phyloP scores from a whole-genome alignment of 2,113 vertebrate species.

The Alexandromys fortis region DNA sequence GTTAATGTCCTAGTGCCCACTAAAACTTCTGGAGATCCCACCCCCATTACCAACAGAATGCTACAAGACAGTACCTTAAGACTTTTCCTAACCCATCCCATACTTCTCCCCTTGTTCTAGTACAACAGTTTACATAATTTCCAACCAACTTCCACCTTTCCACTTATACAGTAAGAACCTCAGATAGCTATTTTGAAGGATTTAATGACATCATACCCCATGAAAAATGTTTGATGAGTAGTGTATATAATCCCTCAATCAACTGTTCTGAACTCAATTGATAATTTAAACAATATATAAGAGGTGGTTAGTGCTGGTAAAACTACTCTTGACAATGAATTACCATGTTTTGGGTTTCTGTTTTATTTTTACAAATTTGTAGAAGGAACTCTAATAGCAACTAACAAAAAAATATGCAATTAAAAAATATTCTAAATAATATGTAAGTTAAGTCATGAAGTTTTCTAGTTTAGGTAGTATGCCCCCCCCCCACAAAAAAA shows the following conservation, averaged over 20 bases:
- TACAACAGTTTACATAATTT: background rate
- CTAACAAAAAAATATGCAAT: slow-evolving; percentile 52
- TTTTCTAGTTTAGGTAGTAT: slow-evolving; percentile 8
- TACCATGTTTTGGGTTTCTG: background rate
- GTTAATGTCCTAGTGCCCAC: background rate
- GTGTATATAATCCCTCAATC: background rate
- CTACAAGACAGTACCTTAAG: background rate
- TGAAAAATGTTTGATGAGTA: background rate
- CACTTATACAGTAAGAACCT: background rate
- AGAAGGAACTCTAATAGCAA: background rate
- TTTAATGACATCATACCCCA: background rate
- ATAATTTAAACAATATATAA: background rate
- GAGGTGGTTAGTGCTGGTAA: background rate
- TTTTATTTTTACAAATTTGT: slow-evolving; percentile 35
- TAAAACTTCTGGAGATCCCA: background rate
- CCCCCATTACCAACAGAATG: background rate
- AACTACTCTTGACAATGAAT: slow-evolving; percentile 56
- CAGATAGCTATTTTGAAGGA: slow-evolving; percentile 8
- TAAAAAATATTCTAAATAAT: background rate
- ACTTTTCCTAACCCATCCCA: background rate
- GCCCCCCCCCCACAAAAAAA: background rate
- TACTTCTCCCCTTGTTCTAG: background rate
- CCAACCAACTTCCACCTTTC: background rate
- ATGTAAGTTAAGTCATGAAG: background rate
- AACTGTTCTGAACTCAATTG: slow-evolving; percentile 34